phyloP scores from a whole-genome alignment of 2,113 vertebrate species.

The Centrocercus urophasianus region DNA sequence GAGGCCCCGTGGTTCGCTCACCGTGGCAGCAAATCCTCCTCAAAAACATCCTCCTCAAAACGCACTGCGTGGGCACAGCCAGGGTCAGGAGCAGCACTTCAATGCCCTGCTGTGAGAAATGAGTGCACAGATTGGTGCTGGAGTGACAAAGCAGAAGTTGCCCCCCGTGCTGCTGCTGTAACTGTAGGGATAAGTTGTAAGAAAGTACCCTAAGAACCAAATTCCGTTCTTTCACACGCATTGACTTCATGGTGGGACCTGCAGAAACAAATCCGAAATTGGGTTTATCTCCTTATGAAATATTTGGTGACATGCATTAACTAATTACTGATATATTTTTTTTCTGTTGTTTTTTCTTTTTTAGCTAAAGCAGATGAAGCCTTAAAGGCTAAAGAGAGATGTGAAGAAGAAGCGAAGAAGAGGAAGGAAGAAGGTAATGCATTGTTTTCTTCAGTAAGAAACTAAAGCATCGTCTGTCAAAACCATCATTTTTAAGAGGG shows the following conservation, averaged over 20 bases:
- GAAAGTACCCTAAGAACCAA: rapidly evolving
- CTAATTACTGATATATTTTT: background rate
- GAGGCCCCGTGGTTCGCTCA: background rate
- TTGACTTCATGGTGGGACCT: background rate
- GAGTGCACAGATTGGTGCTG: rapidly evolving
- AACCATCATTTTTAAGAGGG: rapidly evolving
- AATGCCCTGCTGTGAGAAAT: background rate
- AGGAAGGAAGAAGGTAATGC: constrained; percentile 89
- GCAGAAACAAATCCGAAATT: background rate
- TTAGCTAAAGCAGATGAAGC: constrained; percentile 94
- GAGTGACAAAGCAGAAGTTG: rapidly evolving
- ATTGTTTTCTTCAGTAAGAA: background rate
- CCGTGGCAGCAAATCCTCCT: background rate
- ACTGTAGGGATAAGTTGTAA: rapidly evolving
- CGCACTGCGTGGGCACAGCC: rapidly evolving
- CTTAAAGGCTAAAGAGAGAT: constrained; percentile 91
- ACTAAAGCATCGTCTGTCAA: background rate
- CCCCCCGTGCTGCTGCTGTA: background rate
- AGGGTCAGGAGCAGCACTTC: background rate
- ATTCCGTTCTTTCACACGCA: rapidly evolving
- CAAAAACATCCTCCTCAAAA: background rate
- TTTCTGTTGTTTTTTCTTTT: constrained; percentile 36
- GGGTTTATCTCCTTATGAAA: background rate
- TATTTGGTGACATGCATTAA: background rate
- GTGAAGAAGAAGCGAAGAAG: constrained; percentile 89